These are phyloP conservation scores for Sebastes miniatus DNA, from an alignment of 2,797 vertebrate genomes.

Conservation along the genomic window DNA sequence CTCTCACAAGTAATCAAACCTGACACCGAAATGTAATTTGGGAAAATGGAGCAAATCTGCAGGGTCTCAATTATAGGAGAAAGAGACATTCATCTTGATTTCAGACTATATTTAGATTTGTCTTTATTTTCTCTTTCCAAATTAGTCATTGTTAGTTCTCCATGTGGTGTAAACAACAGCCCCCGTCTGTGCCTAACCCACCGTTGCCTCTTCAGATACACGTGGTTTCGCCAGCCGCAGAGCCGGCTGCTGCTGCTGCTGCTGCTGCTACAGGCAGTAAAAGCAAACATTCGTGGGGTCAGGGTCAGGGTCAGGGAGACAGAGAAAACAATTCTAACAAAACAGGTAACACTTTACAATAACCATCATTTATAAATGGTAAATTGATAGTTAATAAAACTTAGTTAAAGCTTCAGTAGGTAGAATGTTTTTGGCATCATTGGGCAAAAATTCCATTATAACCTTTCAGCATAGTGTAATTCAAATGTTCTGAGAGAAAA, in stretches of 20 bases:
- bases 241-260: too few species aligned
- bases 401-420: too few species aligned
- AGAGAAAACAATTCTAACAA: not conserved
- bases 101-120: not conserved
- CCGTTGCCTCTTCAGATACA: not conserved
- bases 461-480: too few species aligned
- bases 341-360: too few species aligned
- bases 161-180: not conserved
- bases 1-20: not conserved
- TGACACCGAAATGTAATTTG: not conserved
- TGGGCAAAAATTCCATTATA: rapidly evolving
- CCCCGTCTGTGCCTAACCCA: not conserved
- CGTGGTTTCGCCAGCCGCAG: too few species aligned
- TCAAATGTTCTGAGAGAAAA: too few species aligned
- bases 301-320: not conserved
- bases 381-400: too few species aligned
- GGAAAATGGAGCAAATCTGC: slow-evolving; percentile 18
- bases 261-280: not conserved
- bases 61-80: not conserved
- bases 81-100: not conserved
- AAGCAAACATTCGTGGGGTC: not conserved
- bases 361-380: too few species aligned
- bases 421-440: too few species aligned
- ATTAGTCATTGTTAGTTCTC: not conserved
- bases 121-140: not conserved